Conservation (phyloP, 2,797 vertebrate genomes). For the Mormyrus hasselquistii region DNA sequence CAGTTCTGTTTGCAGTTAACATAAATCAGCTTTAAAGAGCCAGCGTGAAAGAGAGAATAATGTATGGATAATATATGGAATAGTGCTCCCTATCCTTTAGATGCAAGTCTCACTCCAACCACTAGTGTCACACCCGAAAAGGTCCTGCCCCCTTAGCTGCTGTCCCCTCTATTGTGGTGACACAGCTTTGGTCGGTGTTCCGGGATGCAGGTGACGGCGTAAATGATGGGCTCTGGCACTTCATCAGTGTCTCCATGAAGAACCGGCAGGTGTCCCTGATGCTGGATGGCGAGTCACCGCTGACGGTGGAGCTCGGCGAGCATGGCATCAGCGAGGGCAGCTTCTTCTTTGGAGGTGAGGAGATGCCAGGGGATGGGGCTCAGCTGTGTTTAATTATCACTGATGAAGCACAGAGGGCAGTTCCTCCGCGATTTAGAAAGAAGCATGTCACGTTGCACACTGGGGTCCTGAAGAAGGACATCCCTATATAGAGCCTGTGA, state of each 20-base stretch:
- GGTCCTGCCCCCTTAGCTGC: neutral
- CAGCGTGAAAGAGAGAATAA: neutral
- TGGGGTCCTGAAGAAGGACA: neutral
- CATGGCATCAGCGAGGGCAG: conserved; percentile 69
- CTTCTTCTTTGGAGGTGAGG: conserved; percentile 89
- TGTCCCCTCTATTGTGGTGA: neutral
- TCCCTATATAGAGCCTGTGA: neutral
- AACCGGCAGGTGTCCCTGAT: conserved; percentile 73
- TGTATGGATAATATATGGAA: neutral
- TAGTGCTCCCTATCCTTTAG: neutral
- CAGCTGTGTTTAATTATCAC: neutral
- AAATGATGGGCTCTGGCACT: conserved; percentile 88
- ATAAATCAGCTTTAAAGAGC: neutral
- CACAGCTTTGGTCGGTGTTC: neutral
- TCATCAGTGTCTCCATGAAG: conserved; percentile 70
- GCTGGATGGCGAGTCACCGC: conserved; percentile 70
- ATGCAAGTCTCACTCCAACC: neutral
- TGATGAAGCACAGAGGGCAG: neutral
- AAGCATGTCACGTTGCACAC: neutral
- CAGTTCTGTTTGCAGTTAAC: neutral
- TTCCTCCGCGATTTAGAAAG: neutral
- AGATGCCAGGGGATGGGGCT: neutral
- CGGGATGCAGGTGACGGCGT: conserved; percentile 69
- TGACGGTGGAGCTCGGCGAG: conserved; percentile 63
- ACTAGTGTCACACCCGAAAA: neutral